These are phyloP conservation scores for Sus scrofa DNA, from an alignment of 2,113 vertebrate species.

Conservation along the genomic window T2T-Sscrofa CM000815.6:108175001-108175500, in stretches of 20 bases:
- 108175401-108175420: neutral
- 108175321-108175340: neutral
- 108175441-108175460: neutral
- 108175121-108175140: neutral
- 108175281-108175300: neutral
- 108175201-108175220: neutral
- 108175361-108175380: neutral
- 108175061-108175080: neutral
- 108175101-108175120: neutral
- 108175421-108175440: neutral
- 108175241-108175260: constrained; percentile 16
- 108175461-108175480: neutral
- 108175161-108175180: neutral
- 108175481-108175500: fast-evolving
- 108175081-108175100: no score
- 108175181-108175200: neutral
- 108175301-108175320: neutral
- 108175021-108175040: neutral
- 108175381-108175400: neutral
- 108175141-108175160: neutral
- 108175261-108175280: neutral
- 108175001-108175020: neutral
- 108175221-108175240: neutral
- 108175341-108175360: neutral
- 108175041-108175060: neutral